Base-by-base conservation (phyloP, 2,888 invertebrate genomes). In the Xestia c-nigrum region DNA sequence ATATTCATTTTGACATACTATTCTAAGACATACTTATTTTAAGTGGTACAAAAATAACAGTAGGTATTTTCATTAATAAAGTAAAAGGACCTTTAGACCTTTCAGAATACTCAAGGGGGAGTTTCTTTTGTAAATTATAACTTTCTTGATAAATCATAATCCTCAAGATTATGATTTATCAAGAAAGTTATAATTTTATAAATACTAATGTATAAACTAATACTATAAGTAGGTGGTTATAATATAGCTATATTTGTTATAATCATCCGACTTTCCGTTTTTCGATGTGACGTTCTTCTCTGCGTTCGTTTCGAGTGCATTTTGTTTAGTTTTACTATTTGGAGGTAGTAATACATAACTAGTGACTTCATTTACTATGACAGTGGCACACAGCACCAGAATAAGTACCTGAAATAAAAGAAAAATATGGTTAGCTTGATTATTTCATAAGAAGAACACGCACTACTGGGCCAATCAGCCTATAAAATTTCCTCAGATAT, bases 141-240 rank as follows among this genome's bases (percentile, higher is more conserved):
- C 43, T 43, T 43, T 43, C 7, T 43, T 9, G 43, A 43, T 9
- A 43, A n/a, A n/a, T n/a, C n/a, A n/a, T n/a, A n/a, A n/a, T n/a
- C n/a, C n/a, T n/a, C n/a, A n/a, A n/a, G n/a, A n/a, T n/a, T n/a
- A n/a, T n/a, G n/a, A n/a, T n/a, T 1, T 5, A 31, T 38, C 5
- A 59, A 47, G 16, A 5, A 59, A 59, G 16, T n/a, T 46, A n/a
- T 38, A 7, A n/a, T 61, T 77, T 46, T 47, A n/a, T 24, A 47
- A n/a, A 64, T 31, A 76, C 43, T 72, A 84, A 50, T 31, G 6
- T 43, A 63, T 14, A 43, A 7, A 61, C 47, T 55, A 64, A 70
- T 80, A 75, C 73, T 93, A 95, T 93, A 96, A 93, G 87, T 95
- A 95, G 0, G 96, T 96, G 0, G 96, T 96, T 73, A 96, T 96